phyloP scores from a whole-genome alignment of 2,888 invertebrate genomes.

The Clanis bilineata region DNA sequence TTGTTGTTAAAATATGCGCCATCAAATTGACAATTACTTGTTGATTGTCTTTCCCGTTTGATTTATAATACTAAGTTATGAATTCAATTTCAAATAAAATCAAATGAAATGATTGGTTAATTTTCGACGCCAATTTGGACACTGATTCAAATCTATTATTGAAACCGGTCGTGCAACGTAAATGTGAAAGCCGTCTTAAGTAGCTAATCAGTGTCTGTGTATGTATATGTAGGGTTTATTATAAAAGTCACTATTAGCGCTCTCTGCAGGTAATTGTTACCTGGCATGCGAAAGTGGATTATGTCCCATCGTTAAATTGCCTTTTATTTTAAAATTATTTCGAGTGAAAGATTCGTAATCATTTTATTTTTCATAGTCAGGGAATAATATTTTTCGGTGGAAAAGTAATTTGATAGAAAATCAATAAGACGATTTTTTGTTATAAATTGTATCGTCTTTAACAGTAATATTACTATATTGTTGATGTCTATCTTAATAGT shows the following conservation, averaged over 20 bases:
- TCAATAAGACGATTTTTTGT: conserved; percentile 9
- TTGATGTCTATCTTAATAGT: conserved; percentile 25
- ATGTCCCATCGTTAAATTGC: background rate
- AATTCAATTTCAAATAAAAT: too few species aligned
- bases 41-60: background rate
- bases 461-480: conserved; percentile 18
- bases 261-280: background rate
- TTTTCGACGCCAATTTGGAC: too few species aligned
- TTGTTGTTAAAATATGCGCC: background rate
- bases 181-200: background rate
- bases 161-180: background rate
- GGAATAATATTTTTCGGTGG: background rate
- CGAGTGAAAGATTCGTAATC: background rate
- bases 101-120: too few species aligned
- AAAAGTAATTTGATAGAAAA: background rate
- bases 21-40: background rate
- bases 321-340: background rate
- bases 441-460: conserved; percentile 2
- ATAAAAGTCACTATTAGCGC: background rate
- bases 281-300: background rate
- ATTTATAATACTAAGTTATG: too few species aligned
- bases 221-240: conserved; percentile 8
- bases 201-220: conserved; percentile 6
- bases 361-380: background rate
- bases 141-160: too few species aligned